phyloP scores from a whole-genome alignment of 2,797 vertebrate species.

The Carapus acus region DNA sequence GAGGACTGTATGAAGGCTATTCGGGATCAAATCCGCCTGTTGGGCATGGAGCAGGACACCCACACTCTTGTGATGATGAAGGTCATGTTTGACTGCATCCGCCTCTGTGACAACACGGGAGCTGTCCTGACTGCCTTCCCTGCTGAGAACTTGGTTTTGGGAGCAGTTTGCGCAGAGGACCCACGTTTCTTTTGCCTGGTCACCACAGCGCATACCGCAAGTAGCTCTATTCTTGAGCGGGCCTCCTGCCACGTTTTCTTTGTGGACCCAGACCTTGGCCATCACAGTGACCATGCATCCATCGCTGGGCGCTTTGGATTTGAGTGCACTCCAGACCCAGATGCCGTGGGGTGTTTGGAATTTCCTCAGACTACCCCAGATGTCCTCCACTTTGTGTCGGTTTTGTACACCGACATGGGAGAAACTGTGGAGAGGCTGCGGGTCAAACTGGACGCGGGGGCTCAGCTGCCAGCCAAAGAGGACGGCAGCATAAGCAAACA shows the following conservation, averaged over 20 bases:
- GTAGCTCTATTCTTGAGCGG: constrained; percentile 74
- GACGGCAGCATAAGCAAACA: constrained; percentile 77
- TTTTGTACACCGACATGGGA: constrained; percentile 89
- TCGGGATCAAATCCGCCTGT: constrained; percentile 82
- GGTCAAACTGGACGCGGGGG: constrained; percentile 80
- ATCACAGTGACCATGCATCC: constrained; percentile 84
- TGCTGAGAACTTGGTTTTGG: constrained; percentile 89
- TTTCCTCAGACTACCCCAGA: constrained; percentile 87
- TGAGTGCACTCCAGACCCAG: constrained; percentile 86
- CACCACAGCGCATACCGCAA: constrained; percentile 79
- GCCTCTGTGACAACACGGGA: constrained; percentile 83
- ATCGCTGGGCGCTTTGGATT: constrained; percentile 88
- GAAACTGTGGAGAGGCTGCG: constrained; percentile 86
- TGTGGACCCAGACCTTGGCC: constrained; percentile 89
- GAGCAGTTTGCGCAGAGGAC: constrained; percentile 91
- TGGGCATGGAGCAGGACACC: constrained; percentile 87
- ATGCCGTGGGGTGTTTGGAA: constrained; percentile 85
- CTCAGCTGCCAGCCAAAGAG: constrained; percentile 76
- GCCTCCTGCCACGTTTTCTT: constrained; percentile 96
- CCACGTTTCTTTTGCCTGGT: constrained; percentile 89
- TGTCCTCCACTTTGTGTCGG: constrained; percentile 89
- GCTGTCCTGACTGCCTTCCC: constrained; percentile 85
- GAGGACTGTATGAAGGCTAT: constrained; percentile 83
- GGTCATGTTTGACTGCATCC: constrained; percentile 87
- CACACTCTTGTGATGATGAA: constrained; percentile 92